Evolutionary conservation across 2,888 invertebrate genomes (phyloP), one percentile per base, ranked within the genome.

Genomic region (Lacanobia oleracea): DNA sequence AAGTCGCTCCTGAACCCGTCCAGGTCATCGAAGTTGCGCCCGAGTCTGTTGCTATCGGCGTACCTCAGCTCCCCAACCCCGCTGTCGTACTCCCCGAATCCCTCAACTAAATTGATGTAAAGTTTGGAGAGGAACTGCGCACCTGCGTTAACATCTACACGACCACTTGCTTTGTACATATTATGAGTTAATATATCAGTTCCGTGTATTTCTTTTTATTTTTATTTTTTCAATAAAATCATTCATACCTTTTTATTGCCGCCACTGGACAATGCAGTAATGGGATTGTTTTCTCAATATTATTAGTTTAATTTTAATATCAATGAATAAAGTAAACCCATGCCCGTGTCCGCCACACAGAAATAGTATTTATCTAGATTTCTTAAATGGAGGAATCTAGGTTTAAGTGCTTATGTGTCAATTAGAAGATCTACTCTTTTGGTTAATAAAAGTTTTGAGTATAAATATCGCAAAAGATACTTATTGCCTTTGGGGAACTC

Each of bases 11-110:
- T 10, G 67, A 14, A 8, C 60, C 45, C 23, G 70, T 81, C 43
- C 51, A 51, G 8, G 51, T 51, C 5, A 18, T 51, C 21, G 66
- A 9, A 62, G 21, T n/a, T 5, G 33, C 37, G 21, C 79, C 80
- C 53, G 77, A 71, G 21, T n/a, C 76, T 43, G 43, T 75, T 23
- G 67, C 53, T 53, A 72, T 83, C 56, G 84, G 77, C 21, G 63
- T 23, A 48, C 81, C 81, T 33, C n/a, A 61, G 33, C 70, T 81
- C 10, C 82, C 82, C 43, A 56, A 0, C 61, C 75, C 83, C n/a
- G 72, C 43, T 56, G 73, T 62, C 3, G 48, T 33, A 18, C 66
- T 82, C n/a, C 76, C 82, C 27, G 67, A 74, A 23, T 2, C 40
- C 21, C 72, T 83, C 60, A 79, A 80, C 72, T 82, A 68, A 80